A percentile compares a stretch with the other conserved stretches of the same genome.
phyloP scores from a whole-genome alignment of 1,140 invertebrate genomes.

The Plutomurus gul region DNA sequence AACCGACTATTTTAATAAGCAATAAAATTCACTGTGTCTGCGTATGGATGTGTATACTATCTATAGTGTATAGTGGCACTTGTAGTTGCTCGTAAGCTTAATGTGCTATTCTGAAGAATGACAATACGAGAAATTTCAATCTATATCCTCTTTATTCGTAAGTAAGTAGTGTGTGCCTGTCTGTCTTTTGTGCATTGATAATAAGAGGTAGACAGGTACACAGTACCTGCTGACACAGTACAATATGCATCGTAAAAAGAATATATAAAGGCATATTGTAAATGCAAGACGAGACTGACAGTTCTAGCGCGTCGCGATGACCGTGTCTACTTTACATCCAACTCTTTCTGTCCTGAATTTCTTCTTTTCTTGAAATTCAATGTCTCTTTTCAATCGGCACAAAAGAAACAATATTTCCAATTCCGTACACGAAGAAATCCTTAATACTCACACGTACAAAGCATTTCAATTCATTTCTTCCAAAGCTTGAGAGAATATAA shows the following conservation, averaged over 20 bases:
- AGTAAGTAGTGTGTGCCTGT: neutral
- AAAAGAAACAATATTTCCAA: conserved; percentile 22
- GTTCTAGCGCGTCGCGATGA: conserved; percentile 21
- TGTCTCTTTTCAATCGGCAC: conserved; percentile 18
- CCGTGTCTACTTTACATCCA: conserved; percentile 15
- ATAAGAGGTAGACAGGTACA: neutral
- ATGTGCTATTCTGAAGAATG: neutral
- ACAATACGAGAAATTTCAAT: neutral
- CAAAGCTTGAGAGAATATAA: no score
- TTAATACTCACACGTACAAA: neutral
- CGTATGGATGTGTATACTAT: no score
- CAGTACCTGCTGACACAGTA: neutral
- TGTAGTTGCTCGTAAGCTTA: no score
- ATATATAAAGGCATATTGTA: neutral
- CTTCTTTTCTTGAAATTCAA: conserved; percentile 25
- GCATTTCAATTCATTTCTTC: no score
- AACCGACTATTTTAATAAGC: no score
- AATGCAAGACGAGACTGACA: conserved; percentile 6
- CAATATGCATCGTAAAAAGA: neutral
- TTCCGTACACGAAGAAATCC: neutral
- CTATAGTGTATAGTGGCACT: no score
- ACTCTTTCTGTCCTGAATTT: conserved; percentile 24
- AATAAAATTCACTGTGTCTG: no score
- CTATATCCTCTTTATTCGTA: neutral
- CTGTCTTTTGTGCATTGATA: neutral